Base-by-base conservation (phyloP, 1,140 invertebrate species). In the Danaus melanippus region DNA sequence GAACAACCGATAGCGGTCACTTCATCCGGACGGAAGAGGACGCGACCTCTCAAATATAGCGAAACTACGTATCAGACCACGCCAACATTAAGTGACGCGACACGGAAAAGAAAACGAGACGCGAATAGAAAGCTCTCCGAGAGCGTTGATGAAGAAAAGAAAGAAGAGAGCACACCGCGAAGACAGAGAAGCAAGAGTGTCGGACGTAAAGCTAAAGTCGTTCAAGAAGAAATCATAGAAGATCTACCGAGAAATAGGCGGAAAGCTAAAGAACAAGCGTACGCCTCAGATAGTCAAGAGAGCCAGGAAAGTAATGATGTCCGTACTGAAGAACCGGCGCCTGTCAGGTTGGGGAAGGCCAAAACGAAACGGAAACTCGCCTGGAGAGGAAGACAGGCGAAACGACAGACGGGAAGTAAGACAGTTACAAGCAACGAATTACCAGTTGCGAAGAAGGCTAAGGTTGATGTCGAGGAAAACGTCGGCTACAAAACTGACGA, bases 1-100 rank as follows among this genome's bases (percentile, higher is more conserved):
- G 77, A 85, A 42, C 53, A 57, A 12, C 69, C 74, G 2, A 64
- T 89, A 21, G 89, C 90, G 75, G 84, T 89, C 0, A 90, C 89
- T 2, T 90, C 89, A 9, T 90, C 89, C 0, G 89, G 89, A 8
- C 76, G 89, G 55, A 86, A 88, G 74, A 71, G 90, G 40, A 90
- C 89, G 21, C 76, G 90, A 43, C 90, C 90, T 10, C 84, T 86
- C 11, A 90, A 91, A 71, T 91, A 88, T 63, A 90, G 90, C 52
- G 89, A 91, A 69, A 88, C 88, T 12, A 90, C 89, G 10, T 90
- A 86, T 60, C 84, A 87, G 62, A 87, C 84, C 0, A 84, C 79
- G 2, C 78, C 80, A 0, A 64, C 67, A 10, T 32, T 71, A 7
- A 21, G 50, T 17, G 84, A 85, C 8, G 71, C 64, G 12, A 67